Conservation (phyloP, 2,888 invertebrate genomes). For the Drosophila tripunctata region DNA sequence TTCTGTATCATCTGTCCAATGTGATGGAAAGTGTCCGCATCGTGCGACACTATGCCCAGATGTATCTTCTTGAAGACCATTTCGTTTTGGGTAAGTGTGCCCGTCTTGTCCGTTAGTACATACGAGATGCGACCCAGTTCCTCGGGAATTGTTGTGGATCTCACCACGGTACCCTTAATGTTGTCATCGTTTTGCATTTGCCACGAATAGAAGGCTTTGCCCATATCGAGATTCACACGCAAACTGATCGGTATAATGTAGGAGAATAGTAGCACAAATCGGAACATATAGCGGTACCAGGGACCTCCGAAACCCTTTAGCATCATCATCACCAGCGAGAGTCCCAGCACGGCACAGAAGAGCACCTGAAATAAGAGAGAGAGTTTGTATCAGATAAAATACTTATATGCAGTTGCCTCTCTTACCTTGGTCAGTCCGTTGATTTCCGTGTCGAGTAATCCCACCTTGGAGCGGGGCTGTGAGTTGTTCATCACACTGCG, state of each 20-base stretch:
- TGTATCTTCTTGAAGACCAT: constrained; percentile 99
- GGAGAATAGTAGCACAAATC: constrained; percentile 98
- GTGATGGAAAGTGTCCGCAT: constrained; percentile 86
- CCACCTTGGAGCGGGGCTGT: constrained; percentile 97
- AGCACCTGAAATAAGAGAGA: constrained; percentile 89
- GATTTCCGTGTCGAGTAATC: constrained; percentile 96
- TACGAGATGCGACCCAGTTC: constrained; percentile 98
- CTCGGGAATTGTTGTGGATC: constrained; percentile 99
- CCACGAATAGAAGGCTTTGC: constrained; percentile 98
- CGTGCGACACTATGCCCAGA: constrained; percentile 96
- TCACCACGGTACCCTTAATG: constrained; percentile 96
- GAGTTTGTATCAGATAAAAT: too few relatives aligned
- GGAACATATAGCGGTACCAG: constrained; percentile 98
- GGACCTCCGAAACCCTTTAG: constrained; percentile 98
- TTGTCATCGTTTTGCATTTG: constrained; percentile 96
- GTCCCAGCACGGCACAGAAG: constrained; percentile 94
- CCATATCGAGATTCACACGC: constrained; percentile 99
- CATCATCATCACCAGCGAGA: constrained; percentile 97
- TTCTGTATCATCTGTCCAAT: constrained; percentile 83
- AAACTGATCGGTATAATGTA: constrained; percentile 99
- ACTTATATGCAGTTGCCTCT: too few relatives aligned
- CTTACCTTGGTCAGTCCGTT: constrained; percentile 95
- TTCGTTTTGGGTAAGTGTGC: constrained; percentile 98
- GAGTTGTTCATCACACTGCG: constrained; percentile 99
- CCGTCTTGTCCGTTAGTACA: constrained; percentile 98